phyloP scores from a whole-genome alignment of 2,888 invertebrate genomes.

The Idaea biselata region DNA sequence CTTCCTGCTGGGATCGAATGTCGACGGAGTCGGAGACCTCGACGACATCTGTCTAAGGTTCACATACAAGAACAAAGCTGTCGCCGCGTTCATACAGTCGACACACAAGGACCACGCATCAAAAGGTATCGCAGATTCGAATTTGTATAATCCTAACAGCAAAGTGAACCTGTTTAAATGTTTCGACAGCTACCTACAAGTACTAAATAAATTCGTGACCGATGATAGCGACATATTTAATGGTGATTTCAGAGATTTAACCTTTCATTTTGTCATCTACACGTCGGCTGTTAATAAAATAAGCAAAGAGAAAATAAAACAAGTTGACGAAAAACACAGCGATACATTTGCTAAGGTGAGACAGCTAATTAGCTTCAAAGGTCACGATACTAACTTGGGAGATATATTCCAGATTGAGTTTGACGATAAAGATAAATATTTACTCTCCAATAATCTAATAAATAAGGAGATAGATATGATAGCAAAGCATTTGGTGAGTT shows the following conservation, averaged over 20 bases:
- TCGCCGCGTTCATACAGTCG: conserved; percentile 2
- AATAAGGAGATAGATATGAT: neutral
- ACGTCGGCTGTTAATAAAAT: conserved; percentile 2
- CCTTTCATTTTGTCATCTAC: neutral
- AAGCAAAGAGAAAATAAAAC: neutral
- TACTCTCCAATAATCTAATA: neutral
- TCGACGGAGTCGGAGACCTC: neutral
- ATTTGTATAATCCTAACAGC: neutral
- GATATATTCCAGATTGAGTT: neutral
- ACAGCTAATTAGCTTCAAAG: neutral
- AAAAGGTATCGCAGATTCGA: neutral
- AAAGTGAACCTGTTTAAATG: neutral
- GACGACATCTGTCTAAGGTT: conserved; percentile 2
- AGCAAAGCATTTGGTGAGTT: neutral
- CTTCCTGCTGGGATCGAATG: neutral
- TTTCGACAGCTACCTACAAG: neutral
- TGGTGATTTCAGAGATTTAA: neutral
- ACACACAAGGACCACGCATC: neutral
- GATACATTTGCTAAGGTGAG: neutral
- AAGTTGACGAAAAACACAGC: neutral
- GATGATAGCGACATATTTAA: neutral
- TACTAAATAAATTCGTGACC: neutral
- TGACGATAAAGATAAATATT: neutral
- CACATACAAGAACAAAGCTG: neutral
- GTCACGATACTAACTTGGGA: neutral